A percentile compares a stretch with the other conserved stretches of the same genome.
Conservation (phyloP, 2,113 vertebrate species). For the Dermatemys mawii region DNA sequence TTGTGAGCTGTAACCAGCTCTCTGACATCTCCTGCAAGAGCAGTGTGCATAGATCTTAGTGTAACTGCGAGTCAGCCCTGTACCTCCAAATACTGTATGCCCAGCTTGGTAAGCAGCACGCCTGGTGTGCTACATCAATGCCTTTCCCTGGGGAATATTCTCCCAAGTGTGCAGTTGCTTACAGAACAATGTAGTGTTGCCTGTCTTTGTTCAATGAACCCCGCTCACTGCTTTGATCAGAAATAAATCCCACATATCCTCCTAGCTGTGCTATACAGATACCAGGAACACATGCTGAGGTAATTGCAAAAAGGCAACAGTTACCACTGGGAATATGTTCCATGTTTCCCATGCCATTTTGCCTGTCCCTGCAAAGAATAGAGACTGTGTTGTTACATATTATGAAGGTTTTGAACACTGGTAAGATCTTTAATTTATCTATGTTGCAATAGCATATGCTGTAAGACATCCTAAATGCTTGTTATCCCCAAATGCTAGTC, state of each 20-base stretch:
- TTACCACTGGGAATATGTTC: slow-evolving; percentile 15
- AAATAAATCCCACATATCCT: slow-evolving; percentile 58
- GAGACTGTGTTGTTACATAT: background rate
- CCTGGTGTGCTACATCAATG: accelerated
- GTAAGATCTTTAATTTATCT: background rate
- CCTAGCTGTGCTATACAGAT: background rate
- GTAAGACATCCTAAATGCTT: background rate
- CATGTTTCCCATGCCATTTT: background rate
- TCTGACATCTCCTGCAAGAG: accelerated
- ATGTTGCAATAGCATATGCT: background rate
- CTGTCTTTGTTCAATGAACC: background rate
- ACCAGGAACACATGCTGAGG: slow-evolving; percentile 24
- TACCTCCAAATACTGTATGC: accelerated
- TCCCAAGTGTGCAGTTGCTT: accelerated
- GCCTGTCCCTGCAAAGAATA: background rate
- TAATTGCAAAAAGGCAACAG: background rate
- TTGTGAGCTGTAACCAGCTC: background rate
- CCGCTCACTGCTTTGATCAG: slow-evolving; percentile 15
- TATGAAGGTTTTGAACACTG: background rate
- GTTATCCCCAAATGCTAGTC: accelerated
- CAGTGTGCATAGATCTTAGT: accelerated
- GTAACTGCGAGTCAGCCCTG: background rate
- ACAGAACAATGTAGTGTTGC: background rate
- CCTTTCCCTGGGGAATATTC: accelerated
- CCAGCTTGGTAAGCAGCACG: background rate